Evolutionary conservation across 1,140 invertebrate genomes (phyloP).

Genomic region (Zaprionus camerounensis): DNA sequence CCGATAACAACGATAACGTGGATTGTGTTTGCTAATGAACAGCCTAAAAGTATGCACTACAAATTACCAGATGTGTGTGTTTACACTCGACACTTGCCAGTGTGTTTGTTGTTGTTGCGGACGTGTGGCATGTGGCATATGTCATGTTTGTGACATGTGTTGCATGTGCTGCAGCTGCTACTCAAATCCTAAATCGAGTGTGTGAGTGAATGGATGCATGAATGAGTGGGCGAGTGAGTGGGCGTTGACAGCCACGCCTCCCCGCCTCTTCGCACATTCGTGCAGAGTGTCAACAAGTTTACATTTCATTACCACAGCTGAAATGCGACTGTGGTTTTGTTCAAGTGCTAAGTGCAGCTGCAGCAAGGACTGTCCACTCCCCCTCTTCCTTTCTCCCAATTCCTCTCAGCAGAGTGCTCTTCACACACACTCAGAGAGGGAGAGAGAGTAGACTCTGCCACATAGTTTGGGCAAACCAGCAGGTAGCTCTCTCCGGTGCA

Average conservation of each 20-base stretch:
- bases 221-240: slow-evolving; percentile 15
- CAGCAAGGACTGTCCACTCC: slow-evolving; percentile 12
- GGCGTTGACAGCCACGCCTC: background rate
- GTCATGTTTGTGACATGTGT: slow-evolving; percentile 2
- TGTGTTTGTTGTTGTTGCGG: too few species aligned
- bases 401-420: slow-evolving; percentile 10
- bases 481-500: background rate
- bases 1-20: background rate
- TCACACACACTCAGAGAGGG: background rate
- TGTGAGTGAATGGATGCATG: background rate
- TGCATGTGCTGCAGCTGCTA: slow-evolving; percentile 3
- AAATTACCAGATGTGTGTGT: slow-evolving; percentile 6
- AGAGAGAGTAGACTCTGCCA: background rate
- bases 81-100: background rate
- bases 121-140: background rate
- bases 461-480: slow-evolving; percentile 19
- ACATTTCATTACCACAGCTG: slow-evolving; percentile 59
- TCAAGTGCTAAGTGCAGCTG: slow-evolving; percentile 30
- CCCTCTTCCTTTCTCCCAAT: background rate
- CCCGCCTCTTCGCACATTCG: background rate
- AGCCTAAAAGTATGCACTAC: slow-evolving; percentile 64
- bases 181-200: slow-evolving; percentile 25
- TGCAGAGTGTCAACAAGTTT: slow-evolving; percentile 23
- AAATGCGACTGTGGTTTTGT: slow-evolving; percentile 41
- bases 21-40: background rate